Conservation (phyloP, 2,888 invertebrate genomes). For the Bellardia bayeri region DNA sequence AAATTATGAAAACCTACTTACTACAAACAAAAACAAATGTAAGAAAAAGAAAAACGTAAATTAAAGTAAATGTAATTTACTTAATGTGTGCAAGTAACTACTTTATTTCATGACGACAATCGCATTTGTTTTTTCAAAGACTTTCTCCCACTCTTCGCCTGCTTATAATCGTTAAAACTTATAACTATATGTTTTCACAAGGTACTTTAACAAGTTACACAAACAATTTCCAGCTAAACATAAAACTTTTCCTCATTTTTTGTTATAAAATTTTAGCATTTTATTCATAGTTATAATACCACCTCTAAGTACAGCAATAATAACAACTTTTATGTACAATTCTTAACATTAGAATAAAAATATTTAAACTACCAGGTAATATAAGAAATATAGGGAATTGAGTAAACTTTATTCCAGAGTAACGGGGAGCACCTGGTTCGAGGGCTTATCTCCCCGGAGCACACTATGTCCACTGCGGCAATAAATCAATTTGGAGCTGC, state of each 20-base stretch:
- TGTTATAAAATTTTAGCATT: constrained; percentile 12
- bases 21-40: background rate
- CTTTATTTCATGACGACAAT: constrained; percentile 16
- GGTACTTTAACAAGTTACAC: constrained; percentile 55
- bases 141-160: background rate
- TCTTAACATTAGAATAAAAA: no score
- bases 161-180: constrained; percentile 44
- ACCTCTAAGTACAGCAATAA: background rate
- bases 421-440: no score
- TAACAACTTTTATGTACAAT: constrained; percentile 6
- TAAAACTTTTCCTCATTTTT: constrained; percentile 35
- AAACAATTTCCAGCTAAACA: constrained; percentile 38
- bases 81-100: constrained; percentile 8
- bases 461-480: no score
- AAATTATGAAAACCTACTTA: no score
- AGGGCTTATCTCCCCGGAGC: no score
- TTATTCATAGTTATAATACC: background rate
- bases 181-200: constrained; percentile 51
- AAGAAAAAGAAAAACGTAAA: background rate
- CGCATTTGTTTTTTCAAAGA: constrained; percentile 23
- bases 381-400: no score
- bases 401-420: no score
- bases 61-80: constrained; percentile 23
- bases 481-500: no score
- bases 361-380: no score